Evolutionary conservation across 2,113 vertebrate genomes (phyloP).

Genomic region (Corythornis madagascariensis): DNA sequence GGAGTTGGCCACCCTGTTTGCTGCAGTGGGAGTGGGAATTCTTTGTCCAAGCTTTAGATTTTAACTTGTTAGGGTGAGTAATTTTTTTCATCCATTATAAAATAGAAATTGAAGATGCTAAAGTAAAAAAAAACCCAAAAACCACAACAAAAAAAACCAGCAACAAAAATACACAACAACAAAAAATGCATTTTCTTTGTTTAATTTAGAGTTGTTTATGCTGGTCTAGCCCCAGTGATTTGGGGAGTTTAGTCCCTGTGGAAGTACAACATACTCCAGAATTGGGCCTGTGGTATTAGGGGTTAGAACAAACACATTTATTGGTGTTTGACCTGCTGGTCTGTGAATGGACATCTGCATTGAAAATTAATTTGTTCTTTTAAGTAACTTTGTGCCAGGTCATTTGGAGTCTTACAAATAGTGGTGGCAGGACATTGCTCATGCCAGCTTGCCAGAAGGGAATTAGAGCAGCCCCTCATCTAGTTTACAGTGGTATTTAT

Average conservation of each 20-base stretch:
- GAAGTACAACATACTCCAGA: neutral
- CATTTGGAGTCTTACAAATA: conserved; percentile 39
- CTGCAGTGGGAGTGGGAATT: conserved; percentile 14
- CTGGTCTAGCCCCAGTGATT: neutral
- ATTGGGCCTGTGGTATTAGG: neutral
- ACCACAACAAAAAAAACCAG: too few species aligned
- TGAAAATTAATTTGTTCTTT: conserved; percentile 46
- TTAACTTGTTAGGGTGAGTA: neutral
- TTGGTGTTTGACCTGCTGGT: conserved; percentile 50
- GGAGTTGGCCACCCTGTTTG: neutral
- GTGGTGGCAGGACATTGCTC: neutral
- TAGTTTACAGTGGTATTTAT: conserved; percentile 57
- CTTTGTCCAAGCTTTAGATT: neutral
- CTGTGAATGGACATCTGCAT: conserved; percentile 49
- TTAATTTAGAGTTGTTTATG: neutral
- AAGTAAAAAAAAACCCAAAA: neutral
- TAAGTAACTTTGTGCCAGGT: conserved; percentile 28
- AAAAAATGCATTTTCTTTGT: neutral
- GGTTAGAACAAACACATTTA: conserved; percentile 49
- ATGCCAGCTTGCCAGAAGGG: neutral
- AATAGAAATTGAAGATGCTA: neutral
- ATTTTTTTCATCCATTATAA: neutral
- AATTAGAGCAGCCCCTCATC: conserved; percentile 28
- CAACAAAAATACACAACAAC: too few species aligned
- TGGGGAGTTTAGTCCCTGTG: neutral